phyloP scores from a whole-genome alignment of 1,140 invertebrate genomes.

The Aphis gossypii region DNA sequence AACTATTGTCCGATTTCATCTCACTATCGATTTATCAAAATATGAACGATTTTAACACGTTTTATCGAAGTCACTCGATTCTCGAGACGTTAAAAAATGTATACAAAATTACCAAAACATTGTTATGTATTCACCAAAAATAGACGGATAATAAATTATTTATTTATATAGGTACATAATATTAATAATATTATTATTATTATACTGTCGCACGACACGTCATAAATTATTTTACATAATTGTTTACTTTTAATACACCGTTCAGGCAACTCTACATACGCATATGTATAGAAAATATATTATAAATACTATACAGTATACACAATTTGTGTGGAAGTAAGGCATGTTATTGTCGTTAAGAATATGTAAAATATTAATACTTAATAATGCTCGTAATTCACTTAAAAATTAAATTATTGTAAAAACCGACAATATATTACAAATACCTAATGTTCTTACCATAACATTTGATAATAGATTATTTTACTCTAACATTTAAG shows the following conservation, averaged over 20 bases:
- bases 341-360: too few relatives aligned
- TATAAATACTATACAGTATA: background rate
- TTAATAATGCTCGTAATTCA: too few relatives aligned
- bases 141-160: background rate
- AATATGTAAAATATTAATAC: too few relatives aligned
- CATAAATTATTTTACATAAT: slow-evolving; percentile 1
- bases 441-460: too few relatives aligned
- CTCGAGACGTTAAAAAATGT: background rate
- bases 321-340: background rate
- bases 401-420: too few relatives aligned
- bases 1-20: background rate
- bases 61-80: background rate
- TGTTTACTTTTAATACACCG: background rate
- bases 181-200: background rate
- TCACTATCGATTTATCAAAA: background rate
- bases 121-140: background rate
- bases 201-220: background rate
- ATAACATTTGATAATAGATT: too few relatives aligned
- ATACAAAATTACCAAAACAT: background rate
- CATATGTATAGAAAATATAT: background rate
- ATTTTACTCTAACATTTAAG: too few relatives aligned
- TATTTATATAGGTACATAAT: background rate
- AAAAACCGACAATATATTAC: too few relatives aligned
- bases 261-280: background rate
- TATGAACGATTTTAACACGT: background rate